Evolutionary conservation across 2,797 vertebrate genomes (phyloP).

Genomic region (Argyrosomus regius): DNA sequence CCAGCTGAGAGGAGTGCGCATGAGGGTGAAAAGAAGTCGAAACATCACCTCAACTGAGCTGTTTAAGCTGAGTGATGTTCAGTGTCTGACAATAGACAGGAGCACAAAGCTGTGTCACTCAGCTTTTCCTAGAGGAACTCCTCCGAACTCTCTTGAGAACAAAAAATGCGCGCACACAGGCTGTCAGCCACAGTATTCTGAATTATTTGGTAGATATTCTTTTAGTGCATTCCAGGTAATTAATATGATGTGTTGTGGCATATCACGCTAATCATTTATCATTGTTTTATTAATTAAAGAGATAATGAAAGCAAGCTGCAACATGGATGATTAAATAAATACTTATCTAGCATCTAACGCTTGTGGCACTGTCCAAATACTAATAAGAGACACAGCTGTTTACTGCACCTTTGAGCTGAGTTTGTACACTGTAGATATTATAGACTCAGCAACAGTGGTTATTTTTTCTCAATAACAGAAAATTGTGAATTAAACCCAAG

Average conservation of each 20-base stretch:
- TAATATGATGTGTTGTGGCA: not conserved
- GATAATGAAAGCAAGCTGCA: constrained; percentile 39
- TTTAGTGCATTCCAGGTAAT: constrained; percentile 10
- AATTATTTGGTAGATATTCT: constrained; percentile 12
- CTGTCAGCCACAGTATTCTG: not conserved
- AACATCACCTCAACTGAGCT: constrained; percentile 19
- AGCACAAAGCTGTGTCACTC: constrained; percentile 48
- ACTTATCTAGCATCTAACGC: constrained; percentile 25
- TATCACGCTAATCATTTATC: constrained; percentile 24
- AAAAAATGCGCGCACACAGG: not conserved
- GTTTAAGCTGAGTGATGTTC: constrained; percentile 53
- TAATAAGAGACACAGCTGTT: constrained; percentile 24
- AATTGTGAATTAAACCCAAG: not conserved
- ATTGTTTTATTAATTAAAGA: constrained; percentile 52
- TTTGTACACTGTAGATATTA: not conserved
- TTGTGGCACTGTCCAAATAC: constrained; percentile 35
- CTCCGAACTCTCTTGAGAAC: constrained; percentile 19
- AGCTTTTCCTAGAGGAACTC: constrained; percentile 40
- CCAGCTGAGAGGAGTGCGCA: constrained; percentile 34
- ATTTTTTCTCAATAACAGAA: not conserved
- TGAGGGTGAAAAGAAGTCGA: not conserved
- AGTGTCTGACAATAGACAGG: constrained; percentile 43
- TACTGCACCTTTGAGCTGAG: constrained; percentile 1
- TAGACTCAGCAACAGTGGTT: not conserved
- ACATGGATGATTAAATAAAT: constrained; percentile 40